Base-by-base conservation (phyloP, 2,888 invertebrate species). In the Bombylius discolor region DNA sequence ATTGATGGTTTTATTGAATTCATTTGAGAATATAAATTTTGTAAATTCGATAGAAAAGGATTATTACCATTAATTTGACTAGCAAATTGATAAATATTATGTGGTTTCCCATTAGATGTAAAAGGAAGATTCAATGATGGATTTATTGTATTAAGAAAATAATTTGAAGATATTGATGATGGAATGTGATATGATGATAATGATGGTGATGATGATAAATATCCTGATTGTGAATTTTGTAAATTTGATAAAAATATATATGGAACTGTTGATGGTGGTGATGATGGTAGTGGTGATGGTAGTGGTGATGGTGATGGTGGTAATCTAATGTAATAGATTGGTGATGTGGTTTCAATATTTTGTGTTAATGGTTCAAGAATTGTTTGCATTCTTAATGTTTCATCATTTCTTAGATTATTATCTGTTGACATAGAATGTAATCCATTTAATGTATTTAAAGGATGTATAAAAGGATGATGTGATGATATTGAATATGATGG, bases 91-190 rank as follows among this genome's bases (percentile, higher is more conserved):
- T 89, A 89, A 14, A 90, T 84, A 3, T 82, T 82, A 1, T 82
- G 83, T 1, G 85, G 89, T 67, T 89, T 89, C 2, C 89, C 90
- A 65, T 90, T 90, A 39, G 89, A 83, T 65, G 85, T 85, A 14
- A 90, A 75, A 2, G 87, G 87, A 23, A 87, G 70, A 65, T 86
- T 84, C 64, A 86, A 80, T 70, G 87, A 81, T 4, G 82, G 81
- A 62, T 81, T 79, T 13, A 77, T 69, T 11, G 54, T 42, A 7
- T 7, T 4, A 5, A 11, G 4, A 23, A 23, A 23, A 23, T 23
- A 23, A 36, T 36, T 36, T 7, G 5, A 7, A 36, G 34, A 36
- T 36, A 36, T 36, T 5, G 34, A 36, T 7, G 34, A 8, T 36
- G 34, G 5, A 7, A 36, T 36, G 5, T 8, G 11, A 11, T 8